Percentiles rank a stretch among this genome's conserved stretches.
These are phyloP conservation scores for Glossosoma conforme DNA, from an alignment of 1,140 invertebrate genomes.

Conservation along the genomic window DNA sequence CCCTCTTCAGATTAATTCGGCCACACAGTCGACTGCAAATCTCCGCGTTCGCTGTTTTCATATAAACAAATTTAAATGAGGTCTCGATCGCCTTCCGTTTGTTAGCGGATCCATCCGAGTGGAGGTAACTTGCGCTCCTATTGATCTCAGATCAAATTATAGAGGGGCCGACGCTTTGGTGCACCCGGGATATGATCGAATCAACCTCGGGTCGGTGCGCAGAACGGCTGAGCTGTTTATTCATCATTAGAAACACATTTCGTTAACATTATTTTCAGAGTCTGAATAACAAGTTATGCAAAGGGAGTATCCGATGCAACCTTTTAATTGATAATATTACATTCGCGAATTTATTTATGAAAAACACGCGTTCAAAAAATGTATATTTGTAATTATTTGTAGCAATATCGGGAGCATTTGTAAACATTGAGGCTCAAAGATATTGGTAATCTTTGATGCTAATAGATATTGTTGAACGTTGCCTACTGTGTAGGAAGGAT, in stretches of 20 bases:
- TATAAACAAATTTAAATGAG: conserved; percentile 14
- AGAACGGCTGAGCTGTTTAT: neutral
- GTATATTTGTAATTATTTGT: too few relatives aligned
- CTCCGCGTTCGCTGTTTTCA: conserved; percentile 2
- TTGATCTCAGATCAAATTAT: conserved; percentile 22
- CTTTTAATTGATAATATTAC: neutral
- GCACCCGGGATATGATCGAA: conserved; percentile 14
- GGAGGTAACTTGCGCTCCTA: conserved; percentile 4
- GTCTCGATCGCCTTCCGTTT: conserved; percentile 10
- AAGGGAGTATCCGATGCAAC: neutral
- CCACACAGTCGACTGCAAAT: conserved; percentile 5
- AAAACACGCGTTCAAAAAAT: too few relatives aligned
- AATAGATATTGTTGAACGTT: too few relatives aligned
- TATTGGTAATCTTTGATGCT: too few relatives aligned
- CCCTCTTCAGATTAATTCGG: conserved; percentile 7
- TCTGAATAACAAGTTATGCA: neutral
- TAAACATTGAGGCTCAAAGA: too few relatives aligned
- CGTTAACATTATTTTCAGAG: neutral
- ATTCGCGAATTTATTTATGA: neutral
- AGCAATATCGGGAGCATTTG: too few relatives aligned
- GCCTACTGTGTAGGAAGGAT: too few relatives aligned
- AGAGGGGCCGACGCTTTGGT: conserved; percentile 14
- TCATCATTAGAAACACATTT: conserved; percentile 20
- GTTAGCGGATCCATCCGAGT: neutral
- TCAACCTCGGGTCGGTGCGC: conserved; percentile 2